Percentiles rank a stretch among this genome's conserved stretches.
Evolutionary conservation across 2,888 invertebrate species (phyloP).

Genomic region (Galerucella nymphaeae): DNA sequence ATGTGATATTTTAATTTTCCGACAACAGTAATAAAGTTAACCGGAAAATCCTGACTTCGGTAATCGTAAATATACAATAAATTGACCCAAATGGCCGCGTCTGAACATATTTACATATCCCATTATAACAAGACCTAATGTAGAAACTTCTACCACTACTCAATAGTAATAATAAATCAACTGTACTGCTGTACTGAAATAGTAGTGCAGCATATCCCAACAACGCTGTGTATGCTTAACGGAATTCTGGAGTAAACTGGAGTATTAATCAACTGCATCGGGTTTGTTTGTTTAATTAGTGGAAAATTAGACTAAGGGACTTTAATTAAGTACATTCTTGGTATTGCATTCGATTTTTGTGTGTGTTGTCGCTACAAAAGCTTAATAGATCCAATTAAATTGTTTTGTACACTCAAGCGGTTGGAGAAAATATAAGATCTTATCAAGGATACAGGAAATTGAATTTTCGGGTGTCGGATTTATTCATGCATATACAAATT

Average conservation of each 20-base stretch:
- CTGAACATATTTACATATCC: background rate
- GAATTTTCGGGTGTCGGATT: too few relatives aligned
- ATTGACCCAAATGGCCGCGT: background rate
- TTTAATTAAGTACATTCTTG: conserved; percentile 25
- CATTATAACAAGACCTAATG: background rate
- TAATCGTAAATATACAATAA: background rate
- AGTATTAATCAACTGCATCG: conserved; percentile 19
- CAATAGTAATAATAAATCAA: background rate
- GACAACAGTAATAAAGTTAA: background rate
- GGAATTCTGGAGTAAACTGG: conserved; percentile 1
- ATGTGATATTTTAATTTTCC: background rate
- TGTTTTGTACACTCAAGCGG: background rate
- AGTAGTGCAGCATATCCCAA: background rate
- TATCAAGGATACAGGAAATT: too few relatives aligned
- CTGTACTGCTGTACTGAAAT: background rate
- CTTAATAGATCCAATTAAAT: background rate
- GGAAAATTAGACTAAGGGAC: conserved; percentile 25
- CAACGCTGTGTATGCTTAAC: background rate
- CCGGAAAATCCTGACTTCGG: background rate
- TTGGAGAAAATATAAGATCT: background rate
- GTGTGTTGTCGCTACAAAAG: background rate
- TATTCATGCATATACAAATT: too few relatives aligned
- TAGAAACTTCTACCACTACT: background rate
- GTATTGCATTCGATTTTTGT: conserved; percentile 8
- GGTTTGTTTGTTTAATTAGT: conserved; percentile 30